These are phyloP conservation scores for Chinchilla lanigera DNA, from an alignment of 2,113 vertebrate species.

Conservation along the genomic window DNA sequence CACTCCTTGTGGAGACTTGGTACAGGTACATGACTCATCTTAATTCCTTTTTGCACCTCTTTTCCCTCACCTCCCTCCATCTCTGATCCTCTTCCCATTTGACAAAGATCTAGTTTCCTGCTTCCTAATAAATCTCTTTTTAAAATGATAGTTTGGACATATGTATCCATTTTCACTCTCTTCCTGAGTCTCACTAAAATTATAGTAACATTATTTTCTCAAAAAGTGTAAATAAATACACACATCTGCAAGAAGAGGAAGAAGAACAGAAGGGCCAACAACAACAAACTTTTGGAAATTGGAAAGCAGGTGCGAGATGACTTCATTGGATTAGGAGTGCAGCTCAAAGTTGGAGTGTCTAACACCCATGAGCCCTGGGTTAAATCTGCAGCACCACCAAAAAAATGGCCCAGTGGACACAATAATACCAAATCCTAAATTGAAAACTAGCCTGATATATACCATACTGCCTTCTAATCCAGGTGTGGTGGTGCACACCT, in stretches of 20 bases:
- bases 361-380: background rate
- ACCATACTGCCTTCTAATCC: background rate
- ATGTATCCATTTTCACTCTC: background rate
- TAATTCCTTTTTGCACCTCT: background rate
- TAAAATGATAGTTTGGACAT: background rate
- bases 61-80: background rate
- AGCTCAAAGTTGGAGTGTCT: background rate
- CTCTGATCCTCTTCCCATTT: background rate
- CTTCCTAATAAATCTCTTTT: background rate
- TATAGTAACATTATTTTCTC: background rate
- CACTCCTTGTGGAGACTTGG: background rate
- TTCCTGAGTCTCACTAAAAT: slow-evolving; percentile 25
- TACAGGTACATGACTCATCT: background rate
- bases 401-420: background rate
- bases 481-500: too few relatives aligned
- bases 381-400: background rate
- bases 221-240: background rate
- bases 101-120: background rate
- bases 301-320: background rate
- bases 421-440: background rate
- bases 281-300: background rate
- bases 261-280: background rate
- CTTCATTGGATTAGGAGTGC: background rate
- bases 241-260: background rate
- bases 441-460: background rate